Conservation (phyloP, 2,113 vertebrate species). For the Poeciliopsis turrubarensis region DNA sequence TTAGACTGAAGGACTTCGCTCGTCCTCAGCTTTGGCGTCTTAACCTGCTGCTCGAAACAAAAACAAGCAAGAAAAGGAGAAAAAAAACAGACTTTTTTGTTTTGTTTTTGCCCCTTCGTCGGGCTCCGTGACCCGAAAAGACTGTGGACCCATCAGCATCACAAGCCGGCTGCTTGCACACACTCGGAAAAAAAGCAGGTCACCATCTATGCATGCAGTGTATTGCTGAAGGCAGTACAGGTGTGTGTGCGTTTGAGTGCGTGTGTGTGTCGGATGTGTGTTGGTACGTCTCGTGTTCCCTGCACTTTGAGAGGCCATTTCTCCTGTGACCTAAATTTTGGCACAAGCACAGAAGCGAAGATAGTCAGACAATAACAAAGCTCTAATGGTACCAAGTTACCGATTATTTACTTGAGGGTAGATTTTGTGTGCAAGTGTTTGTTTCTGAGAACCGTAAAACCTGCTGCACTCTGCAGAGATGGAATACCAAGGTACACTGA, state of each 20-base stretch:
- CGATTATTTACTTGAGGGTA: slow-evolving; percentile 59
- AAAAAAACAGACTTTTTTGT: neutral
- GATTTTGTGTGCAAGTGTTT: slow-evolving; percentile 39
- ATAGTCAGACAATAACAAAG: slow-evolving; percentile 50
- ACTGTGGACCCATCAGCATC: slow-evolving; percentile 38
- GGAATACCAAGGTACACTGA: slow-evolving; percentile 76
- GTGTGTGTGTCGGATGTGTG: neutral
- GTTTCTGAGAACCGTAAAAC: slow-evolving; percentile 51
- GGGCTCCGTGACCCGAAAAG: slow-evolving; percentile 27
- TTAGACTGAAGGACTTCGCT: slow-evolving; percentile 66
- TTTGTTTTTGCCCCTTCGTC: slow-evolving; percentile 11
- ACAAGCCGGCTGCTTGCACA: slow-evolving; percentile 3
- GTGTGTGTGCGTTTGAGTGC: slow-evolving; percentile 34
- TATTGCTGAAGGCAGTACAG: slow-evolving; percentile 36
- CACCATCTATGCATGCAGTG: slow-evolving; percentile 56
- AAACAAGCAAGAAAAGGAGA: neutral
- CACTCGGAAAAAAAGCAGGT: slow-evolving; percentile 40
- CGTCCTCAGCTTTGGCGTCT: slow-evolving; percentile 41
- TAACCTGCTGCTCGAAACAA: slow-evolving; percentile 57
- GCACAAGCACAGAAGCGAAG: slow-evolving; percentile 59
- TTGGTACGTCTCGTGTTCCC: slow-evolving; percentile 37
- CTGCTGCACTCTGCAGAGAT: slow-evolving; percentile 73
- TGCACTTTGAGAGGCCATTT: slow-evolving; percentile 61
- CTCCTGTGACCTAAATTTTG: slow-evolving; percentile 61
- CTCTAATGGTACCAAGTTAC: slow-evolving; percentile 50